Evolutionary conservation across 2,888 invertebrate species (phyloP).

Genomic region (Ptilodon capucinus): DNA sequence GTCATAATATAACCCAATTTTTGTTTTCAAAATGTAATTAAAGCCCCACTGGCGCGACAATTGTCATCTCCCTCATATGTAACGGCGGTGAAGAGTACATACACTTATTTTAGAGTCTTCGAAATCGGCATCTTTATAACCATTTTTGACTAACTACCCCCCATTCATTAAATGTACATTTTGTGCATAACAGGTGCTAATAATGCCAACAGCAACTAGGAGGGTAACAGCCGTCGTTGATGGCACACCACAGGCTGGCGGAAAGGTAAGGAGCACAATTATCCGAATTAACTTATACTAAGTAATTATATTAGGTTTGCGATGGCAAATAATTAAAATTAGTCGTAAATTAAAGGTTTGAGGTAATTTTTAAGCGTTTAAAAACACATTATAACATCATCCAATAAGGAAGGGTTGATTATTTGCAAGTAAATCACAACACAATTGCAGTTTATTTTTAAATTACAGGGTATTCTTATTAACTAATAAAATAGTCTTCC

Average conservation of each 20-base stretch:
- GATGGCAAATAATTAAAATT: neutral
- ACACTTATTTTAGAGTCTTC: neutral
- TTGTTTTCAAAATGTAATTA: no score
- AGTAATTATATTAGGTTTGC: neutral
- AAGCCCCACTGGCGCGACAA: no score
- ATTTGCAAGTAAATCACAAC: no score
- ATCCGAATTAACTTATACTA: no score
- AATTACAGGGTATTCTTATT: no score
- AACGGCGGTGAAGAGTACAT: no score
- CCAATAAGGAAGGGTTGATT: no score
- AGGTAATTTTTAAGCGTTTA: neutral
- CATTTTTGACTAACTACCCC: neutral
- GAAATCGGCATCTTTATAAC: neutral
- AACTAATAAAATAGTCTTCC: no score
- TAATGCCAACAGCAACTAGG: conserved; percentile 97
- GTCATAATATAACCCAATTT: no score
- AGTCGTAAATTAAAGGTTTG: neutral
- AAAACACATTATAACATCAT: no score
- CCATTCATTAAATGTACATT: conserved; percentile 4
- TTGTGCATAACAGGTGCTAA: conserved; percentile 82
- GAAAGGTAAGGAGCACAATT: conserved; percentile 75
- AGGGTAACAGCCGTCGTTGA: conserved; percentile 90
- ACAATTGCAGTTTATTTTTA: no score
- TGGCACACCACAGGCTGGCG: conserved; percentile 88
- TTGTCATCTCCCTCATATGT: no score